These are phyloP conservation scores for Mormyrops attenuatus DNA, from an alignment of 2,797 vertebrate species.

Conservation along the genomic window DNA sequence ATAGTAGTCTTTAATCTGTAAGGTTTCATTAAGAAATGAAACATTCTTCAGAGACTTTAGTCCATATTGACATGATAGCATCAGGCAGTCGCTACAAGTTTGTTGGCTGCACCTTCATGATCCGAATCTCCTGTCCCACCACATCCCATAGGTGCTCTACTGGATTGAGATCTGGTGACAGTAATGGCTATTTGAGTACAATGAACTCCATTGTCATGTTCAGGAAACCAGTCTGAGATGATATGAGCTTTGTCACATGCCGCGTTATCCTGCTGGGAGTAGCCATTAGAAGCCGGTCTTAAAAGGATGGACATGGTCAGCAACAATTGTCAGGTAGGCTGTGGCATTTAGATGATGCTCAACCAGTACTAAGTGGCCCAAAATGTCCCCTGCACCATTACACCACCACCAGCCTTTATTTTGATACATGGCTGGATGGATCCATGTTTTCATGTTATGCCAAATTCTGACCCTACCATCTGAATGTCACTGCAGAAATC, in stretches of 20 bases:
- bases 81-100: not conserved
- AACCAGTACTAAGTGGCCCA: not conserved
- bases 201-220: not conserved
- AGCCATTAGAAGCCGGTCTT: not conserved
- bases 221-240: not conserved
- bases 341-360: not conserved
- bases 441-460: not conserved
- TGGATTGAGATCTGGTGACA: not conserved
- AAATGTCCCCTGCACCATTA: not conserved
- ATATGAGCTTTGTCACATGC: not conserved
- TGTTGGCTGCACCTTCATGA: not conserved
- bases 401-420: not conserved
- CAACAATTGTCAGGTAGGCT: not conserved
- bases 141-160: not conserved
- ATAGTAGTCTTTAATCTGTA: not conserved
- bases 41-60: not conserved
- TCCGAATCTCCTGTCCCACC: not conserved
- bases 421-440: not conserved
- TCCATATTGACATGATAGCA: not conserved
- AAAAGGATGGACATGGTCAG: not conserved
- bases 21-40: not conserved
- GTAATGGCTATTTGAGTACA: not conserved
- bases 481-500: not conserved
- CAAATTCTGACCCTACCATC: not conserved
- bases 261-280: not conserved